Evolutionary conservation across 2,113 vertebrate species (phyloP).

Genomic region (Mungos mungo): DNA sequence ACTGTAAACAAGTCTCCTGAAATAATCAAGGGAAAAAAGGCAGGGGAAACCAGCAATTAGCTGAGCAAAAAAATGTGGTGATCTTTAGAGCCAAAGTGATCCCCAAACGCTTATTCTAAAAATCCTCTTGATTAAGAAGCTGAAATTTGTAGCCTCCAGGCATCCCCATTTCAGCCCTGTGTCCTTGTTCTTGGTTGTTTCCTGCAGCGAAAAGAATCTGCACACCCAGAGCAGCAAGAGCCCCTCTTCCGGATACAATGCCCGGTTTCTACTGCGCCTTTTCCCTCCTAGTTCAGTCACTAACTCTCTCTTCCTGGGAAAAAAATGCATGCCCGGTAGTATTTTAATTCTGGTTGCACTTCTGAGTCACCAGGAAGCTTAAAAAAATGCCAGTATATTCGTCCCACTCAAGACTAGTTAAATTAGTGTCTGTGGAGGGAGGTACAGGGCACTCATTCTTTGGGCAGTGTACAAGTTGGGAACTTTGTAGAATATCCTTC

Average conservation of each 20-base stretch:
- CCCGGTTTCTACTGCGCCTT: not conserved
- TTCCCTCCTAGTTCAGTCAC: too few relatives aligned
- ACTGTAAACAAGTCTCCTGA: slow-evolving; percentile 78
- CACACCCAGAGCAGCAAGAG: not conserved
- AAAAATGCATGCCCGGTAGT: not conserved
- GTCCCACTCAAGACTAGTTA: not conserved
- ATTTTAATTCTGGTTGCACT: not conserved
- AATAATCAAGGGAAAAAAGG: slow-evolving; percentile 76
- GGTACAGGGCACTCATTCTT: not conserved
- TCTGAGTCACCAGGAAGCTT: not conserved
- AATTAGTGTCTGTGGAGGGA: not conserved
- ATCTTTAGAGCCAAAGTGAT: slow-evolving; percentile 73
- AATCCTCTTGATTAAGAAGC: slow-evolving; percentile 72
- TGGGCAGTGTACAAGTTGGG: not conserved
- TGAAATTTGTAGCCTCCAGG: slow-evolving; percentile 49
- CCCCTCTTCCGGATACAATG: not conserved
- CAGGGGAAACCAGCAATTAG: slow-evolving; percentile 67
- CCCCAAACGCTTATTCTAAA: slow-evolving; percentile 69
- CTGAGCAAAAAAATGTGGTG: slow-evolving; percentile 79
- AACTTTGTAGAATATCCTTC: not conserved
- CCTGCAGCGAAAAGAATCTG: not conserved
- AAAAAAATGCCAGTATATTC: not conserved
- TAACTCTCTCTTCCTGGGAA: not conserved
- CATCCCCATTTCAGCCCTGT: not conserved
- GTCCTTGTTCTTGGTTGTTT: slow-evolving; percentile 53